Evolutionary conservation across 2,888 invertebrate species (phyloP), one percentile per base, ranked within the genome.

Genomic region (Scaptomyza polygonia): DNA sequence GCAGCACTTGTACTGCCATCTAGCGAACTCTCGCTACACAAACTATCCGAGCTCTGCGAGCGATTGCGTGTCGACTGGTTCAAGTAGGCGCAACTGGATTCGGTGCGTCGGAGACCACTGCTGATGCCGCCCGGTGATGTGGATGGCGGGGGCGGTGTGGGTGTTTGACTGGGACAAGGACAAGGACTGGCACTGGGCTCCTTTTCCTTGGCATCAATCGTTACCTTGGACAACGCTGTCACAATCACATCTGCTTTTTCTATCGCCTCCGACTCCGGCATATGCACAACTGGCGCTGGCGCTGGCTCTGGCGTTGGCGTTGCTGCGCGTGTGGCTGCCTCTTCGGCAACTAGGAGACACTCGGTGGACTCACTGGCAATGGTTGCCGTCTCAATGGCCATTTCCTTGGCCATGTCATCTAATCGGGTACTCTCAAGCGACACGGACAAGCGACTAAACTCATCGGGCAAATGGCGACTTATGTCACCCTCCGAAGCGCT

Each of bases 1-100:
- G 70, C 57, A 8, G 34, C 65, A 40, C 62, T 70, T 8, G 79
- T 83, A 69, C 89, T 86, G 32, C 91, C 90, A 61, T 92, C 92
- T 21, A 92, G 76, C 5, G 92, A 92, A 49, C 89, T 92, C 44
- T 92, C 91, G 64, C 91, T 91, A 49, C 90, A 91, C 43, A 92
- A 70, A 61, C 92, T 92, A 34, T 92, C 92, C 3, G 91, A 90
- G 65, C 92, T 92, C 64, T 91, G 91, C 25, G 92, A 92, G 14
- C 91, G 90, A 77, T 90, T 87, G 11, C 91, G 90, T 5, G 89
- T 86, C 11, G 91, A 86, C 52, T 89, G 90, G 54, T 90, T 90
- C 21, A 91, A 86, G 59, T 82, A 89, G 14, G 87, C 79, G 64
- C 88, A 88, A 40, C 86, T 85, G 39, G 91, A 88, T 53, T 91